Percentiles rank a stretch among this genome's conserved stretches.
These are phyloP conservation scores for Athalia circularis DNA, from an alignment of 2,888 invertebrate genomes.

Conservation along the genomic window DNA sequence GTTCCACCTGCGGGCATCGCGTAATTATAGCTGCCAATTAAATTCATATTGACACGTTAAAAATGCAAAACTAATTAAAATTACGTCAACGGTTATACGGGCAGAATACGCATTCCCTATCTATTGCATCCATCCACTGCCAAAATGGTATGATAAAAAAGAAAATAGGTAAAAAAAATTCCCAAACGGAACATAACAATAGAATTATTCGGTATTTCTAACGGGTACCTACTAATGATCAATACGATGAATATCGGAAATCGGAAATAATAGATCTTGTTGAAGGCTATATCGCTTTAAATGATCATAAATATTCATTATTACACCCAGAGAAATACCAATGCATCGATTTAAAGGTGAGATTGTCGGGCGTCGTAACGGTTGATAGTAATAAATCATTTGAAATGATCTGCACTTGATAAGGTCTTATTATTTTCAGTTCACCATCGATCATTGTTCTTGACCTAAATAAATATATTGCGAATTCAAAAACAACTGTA, in stretches of 20 bases:
- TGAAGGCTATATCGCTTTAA: too few species aligned
- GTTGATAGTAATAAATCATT: conserved; percentile 15
- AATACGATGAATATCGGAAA: too few species aligned
- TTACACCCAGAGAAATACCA: not conserved
- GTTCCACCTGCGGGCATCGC: not conserved
- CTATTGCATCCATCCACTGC: conserved; percentile 59
- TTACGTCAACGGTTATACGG: not conserved
- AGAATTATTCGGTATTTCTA: conserved; percentile 34
- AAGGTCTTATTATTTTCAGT: too few species aligned
- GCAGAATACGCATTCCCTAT: conserved; percentile 56
- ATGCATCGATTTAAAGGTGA: not conserved
- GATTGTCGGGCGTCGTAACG: conserved; percentile 3
- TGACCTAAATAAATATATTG: too few species aligned
- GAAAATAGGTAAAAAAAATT: not conserved
- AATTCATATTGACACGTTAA: not conserved
- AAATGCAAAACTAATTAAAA: not conserved
- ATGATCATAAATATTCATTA: too few species aligned
- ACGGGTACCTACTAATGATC: not conserved
- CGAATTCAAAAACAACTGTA: too few species aligned
- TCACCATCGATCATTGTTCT: too few species aligned
- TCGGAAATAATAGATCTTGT: too few species aligned
- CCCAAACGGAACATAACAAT: conserved; percentile 40
- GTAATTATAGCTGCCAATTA: too few species aligned
- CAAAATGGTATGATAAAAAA: conserved; percentile 53
- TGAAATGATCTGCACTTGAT: not conserved